Evolutionary conservation across 2,888 invertebrate genomes (phyloP).

Genomic region (Drosophila aldrichi): DNA sequence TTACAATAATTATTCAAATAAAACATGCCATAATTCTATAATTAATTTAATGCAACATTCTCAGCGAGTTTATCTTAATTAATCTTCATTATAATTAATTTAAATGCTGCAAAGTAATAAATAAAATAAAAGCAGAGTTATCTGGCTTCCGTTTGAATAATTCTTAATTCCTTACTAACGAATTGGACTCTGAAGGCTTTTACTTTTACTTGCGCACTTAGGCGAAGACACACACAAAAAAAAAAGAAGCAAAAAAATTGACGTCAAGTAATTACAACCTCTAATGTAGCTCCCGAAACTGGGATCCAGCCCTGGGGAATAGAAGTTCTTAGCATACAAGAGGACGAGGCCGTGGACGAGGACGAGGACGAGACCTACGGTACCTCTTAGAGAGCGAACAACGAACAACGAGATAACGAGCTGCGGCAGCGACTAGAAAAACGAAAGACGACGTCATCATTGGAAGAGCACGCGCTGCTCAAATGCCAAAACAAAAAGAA

Average conservation of each 20-base stretch:
- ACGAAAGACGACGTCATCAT: conserved; percentile 44
- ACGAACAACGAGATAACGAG: conserved; percentile 4
- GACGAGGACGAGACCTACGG: conserved; percentile 27
- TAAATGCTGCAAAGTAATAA: neutral
- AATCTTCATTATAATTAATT: conserved; percentile 4
- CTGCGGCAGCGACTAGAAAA: conserved; percentile 10
- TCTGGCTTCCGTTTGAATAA: neutral
- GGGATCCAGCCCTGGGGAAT: conserved; percentile 29
- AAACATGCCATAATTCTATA: neutral
- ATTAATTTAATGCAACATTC: neutral
- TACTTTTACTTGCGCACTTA: conserved; percentile 14
- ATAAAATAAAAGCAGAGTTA: neutral
- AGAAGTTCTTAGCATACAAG: conserved; percentile 40
- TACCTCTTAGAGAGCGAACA: conserved; percentile 3
- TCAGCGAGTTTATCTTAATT: neutral
- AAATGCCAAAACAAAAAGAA: conserved; percentile 58
- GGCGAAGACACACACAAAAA: neutral
- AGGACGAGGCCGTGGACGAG: conserved; percentile 26
- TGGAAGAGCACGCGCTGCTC: conserved; percentile 61
- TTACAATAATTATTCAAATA: neutral
- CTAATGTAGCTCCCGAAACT: conserved; percentile 44
- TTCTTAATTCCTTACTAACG: neutral
- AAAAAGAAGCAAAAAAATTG: neutral
- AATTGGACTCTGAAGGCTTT: conserved; percentile 14
- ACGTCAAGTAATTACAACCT: conserved; percentile 44